Conservation (phyloP, 2,113 vertebrate species). For the Hypomesus transpacificus region DNA sequence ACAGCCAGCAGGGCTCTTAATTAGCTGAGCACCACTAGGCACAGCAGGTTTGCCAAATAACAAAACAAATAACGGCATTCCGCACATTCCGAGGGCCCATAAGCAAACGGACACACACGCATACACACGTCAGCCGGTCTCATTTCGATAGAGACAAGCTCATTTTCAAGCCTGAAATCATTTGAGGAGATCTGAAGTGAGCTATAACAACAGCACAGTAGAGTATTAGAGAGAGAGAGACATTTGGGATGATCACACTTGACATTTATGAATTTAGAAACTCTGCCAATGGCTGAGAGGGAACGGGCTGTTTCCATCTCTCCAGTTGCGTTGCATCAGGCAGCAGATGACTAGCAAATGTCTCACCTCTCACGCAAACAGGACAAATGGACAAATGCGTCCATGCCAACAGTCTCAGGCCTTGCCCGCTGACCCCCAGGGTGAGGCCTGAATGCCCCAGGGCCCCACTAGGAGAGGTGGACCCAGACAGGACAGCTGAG, state of each 20-base stretch:
- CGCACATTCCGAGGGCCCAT: constrained; percentile 5
- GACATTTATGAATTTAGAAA: not conserved
- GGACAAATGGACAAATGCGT: too few species aligned
- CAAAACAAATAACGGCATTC: constrained; percentile 28
- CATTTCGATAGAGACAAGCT: constrained; percentile 3
- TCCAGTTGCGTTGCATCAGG: too few species aligned
- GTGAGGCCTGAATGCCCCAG: too few species aligned
- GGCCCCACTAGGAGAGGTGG: too few species aligned
- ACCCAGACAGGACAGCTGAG: too few species aligned
- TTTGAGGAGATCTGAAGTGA: not conserved
- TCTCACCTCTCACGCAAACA: too few species aligned
- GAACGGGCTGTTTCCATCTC: too few species aligned
- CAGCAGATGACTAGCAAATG: too few species aligned
- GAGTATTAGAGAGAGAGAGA: not conserved
- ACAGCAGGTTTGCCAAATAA: constrained; percentile 32
- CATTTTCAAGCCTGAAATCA: constrained; percentile 14
- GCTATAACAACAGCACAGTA: constrained; percentile 4
- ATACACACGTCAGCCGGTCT: constrained; percentile 12
- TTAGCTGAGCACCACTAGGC: constrained; percentile 49
- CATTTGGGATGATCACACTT: not conserved
- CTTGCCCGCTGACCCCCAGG: too few species aligned
- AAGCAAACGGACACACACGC: constrained; percentile 12
- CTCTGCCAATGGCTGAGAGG: not conserved
- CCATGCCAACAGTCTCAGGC: too few species aligned
- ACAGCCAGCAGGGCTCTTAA: constrained; percentile 44